A percentile compares a stretch with the other conserved stretches of the same genome.
Evolutionary conservation across 1,140 invertebrate species (phyloP).

Genomic region (Papilio polyxenes): DNA sequence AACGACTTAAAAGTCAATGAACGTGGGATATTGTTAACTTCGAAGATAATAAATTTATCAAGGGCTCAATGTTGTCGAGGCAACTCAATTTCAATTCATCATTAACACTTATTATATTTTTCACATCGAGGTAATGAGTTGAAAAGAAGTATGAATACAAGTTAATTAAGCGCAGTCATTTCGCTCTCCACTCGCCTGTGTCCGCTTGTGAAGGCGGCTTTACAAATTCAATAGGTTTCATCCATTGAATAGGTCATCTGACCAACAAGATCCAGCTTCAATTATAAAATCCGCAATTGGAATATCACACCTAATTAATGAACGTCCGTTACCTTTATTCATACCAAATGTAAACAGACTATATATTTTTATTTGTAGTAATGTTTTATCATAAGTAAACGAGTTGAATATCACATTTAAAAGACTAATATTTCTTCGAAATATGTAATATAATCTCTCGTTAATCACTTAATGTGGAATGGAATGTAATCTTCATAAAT

Average conservation of each 20-base stretch:
- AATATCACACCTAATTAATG: neutral
- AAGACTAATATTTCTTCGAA: neutral
- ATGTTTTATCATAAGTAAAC: neutral
- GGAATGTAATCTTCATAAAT: slow-evolving; percentile 12
- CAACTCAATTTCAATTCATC: neutral
- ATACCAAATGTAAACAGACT: no score
- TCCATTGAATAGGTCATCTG: slow-evolving; percentile 25
- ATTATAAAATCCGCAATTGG: slow-evolving; percentile 24
- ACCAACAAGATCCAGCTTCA: neutral
- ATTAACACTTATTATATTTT: slow-evolving; percentile 14
- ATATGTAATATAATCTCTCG: neutral
- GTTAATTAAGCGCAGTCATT: slow-evolving; percentile 35
- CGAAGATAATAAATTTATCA: neutral
- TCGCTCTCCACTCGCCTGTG: slow-evolving; percentile 24
- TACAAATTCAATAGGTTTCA: slow-evolving; percentile 27
- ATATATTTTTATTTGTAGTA: no score
- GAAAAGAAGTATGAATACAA: slow-evolving; percentile 32
- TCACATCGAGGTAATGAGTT: slow-evolving; percentile 13
- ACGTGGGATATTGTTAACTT: neutral
- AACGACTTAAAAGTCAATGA: neutral
- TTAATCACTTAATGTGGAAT: neutral
- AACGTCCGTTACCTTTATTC: neutral
- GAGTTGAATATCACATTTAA: neutral
- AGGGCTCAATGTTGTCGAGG: neutral
- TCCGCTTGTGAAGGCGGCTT: neutral